Evolutionary conservation across 2,797 vertebrate genomes (phyloP), one percentile per base, ranked within the genome.

Genomic region (Syngnathus acus): DNA sequence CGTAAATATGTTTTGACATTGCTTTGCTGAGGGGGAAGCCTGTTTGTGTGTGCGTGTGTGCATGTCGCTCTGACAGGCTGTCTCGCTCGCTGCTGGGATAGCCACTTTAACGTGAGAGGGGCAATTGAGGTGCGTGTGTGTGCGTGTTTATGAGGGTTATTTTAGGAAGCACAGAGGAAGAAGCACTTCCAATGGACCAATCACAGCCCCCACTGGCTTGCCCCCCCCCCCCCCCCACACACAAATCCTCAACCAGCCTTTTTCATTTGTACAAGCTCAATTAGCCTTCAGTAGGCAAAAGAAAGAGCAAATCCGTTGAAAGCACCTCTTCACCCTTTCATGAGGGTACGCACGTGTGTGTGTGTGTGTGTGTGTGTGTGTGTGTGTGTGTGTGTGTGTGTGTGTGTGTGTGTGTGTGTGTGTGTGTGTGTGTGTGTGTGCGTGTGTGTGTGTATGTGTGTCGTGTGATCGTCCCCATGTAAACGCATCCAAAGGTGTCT

Each of bases 201-300:
- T 74, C 62, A 2, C 74, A 16, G 5, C 68, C 62, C 9, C n/a
- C 26, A 9, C 26, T 37, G 55, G 54, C 53, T 26, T 55, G 23
- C 13, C 23, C 9, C 1, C 60, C 16, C n/a, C 23, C 53, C 59
- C 4, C 7, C 71, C 13, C 21, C 16, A 65, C 69, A 47, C 60
- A 64, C 16, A 68, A 1, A 55, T 75, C 81, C 83, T 81, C 82
- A 82, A 78, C 76, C 77, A 71, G 72, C 77, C 74, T 78, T 80
- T 78, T 80, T 86, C 64, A 86, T 85, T 82, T 82, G 76, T 80
- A 86, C 79, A 86, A 80, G 77, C 82, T 78, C 79, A 83, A 86
- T 85, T 83, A 87, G 78, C 83, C 81, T 79, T 74, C 68, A 67
- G 77, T 32, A 38, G 54, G 66, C 71, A 71, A 75, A 83, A 80